These are phyloP conservation scores for Lasioglossum villosulum DNA, from an alignment of 2,888 invertebrate species.

Conservation along the genomic window DNA sequence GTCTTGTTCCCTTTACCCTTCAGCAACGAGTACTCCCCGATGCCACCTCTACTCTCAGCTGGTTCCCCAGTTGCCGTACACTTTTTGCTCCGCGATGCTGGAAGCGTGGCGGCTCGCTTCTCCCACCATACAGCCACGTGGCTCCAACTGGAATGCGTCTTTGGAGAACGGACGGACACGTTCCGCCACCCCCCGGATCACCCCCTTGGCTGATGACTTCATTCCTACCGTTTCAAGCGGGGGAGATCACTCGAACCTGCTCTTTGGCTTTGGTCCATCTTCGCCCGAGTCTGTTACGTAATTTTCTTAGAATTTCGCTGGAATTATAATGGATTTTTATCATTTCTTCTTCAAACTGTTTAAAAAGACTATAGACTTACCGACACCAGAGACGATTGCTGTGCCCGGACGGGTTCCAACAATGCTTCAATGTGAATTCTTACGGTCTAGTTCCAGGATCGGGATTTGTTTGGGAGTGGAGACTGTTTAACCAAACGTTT, in stretches of 20 bases:
- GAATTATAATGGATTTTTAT: no score
- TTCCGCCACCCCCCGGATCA: neutral
- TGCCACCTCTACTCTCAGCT: neutral
- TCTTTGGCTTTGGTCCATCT: neutral
- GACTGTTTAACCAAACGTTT: no score
- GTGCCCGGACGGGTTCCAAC: no score
- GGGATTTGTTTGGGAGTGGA: no score
- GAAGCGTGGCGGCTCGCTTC: conserved; percentile 72
- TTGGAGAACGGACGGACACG: neutral
- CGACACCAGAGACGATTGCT: no score
- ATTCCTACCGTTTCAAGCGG: neutral
- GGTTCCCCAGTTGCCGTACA: conserved; percentile 24
- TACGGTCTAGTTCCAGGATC: no score
- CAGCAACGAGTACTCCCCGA: conserved; percentile 10
- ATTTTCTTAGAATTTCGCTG: no score
- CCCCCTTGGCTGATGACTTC: conserved; percentile 11
- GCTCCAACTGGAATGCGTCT: conserved; percentile 70
- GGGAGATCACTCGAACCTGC: neutral
- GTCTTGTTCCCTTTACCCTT: conserved; percentile 34
- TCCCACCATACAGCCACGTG: conserved; percentile 65
- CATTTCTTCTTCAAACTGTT: no score
- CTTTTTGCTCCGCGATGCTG: conserved; percentile 59
- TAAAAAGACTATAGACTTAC: no score
- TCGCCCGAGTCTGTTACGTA: neutral
- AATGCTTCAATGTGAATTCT: no score